phyloP scores from a whole-genome alignment of 2,113 vertebrate genomes.

The Elachura formosa region DNA sequence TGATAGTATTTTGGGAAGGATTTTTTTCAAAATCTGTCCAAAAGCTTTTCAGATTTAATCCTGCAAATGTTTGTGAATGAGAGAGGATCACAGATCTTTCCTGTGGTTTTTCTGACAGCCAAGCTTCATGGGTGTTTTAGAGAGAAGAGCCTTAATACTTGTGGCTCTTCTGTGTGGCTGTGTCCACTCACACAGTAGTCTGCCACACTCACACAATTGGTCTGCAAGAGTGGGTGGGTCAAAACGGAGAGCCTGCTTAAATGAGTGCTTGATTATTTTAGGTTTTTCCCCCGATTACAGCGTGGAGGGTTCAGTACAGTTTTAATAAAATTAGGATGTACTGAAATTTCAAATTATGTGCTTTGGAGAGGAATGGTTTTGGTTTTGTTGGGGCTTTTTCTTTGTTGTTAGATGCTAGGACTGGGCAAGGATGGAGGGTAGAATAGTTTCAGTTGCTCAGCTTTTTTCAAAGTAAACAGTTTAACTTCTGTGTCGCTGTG shows the following conservation, averaged over 20 bases:
- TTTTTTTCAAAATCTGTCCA: neutral
- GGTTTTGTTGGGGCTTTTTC: neutral
- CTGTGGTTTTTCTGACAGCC: neutral
- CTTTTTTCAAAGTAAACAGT: neutral
- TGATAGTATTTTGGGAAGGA: neutral
- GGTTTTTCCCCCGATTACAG: neutral
- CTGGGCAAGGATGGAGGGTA: neutral
- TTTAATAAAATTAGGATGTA: neutral
- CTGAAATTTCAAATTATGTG: neutral
- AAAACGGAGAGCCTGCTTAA: neutral
- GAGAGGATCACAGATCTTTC: neutral
- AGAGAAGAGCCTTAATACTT: neutral
- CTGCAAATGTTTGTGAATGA: neutral
- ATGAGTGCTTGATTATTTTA: neutral
- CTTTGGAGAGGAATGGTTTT: neutral
- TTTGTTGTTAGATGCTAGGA: neutral
- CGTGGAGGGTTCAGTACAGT: neutral
- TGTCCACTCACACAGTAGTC: neutral
- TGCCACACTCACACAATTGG: too few relatives aligned
- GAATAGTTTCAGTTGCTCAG: neutral
- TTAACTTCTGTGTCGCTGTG: neutral
- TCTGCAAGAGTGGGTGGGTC: neutral
- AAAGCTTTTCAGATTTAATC: neutral
- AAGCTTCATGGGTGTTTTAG: neutral
- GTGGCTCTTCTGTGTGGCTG: accelerated